Conservation (phyloP, 2,888 invertebrate genomes). For the Caenorhabditis sp. region DNA sequence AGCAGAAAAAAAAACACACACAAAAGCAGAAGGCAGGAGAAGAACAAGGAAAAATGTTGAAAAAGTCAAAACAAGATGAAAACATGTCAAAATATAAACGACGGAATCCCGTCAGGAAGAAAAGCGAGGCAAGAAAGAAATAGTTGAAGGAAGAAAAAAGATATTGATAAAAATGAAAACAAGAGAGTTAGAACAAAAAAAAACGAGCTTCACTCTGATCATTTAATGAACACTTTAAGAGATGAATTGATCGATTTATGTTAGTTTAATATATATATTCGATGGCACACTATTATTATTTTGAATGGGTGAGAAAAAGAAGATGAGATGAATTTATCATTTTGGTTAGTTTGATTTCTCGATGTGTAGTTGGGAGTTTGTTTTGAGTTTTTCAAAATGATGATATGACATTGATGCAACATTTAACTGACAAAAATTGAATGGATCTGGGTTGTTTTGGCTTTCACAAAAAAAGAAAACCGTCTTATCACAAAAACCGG, state of each 20-base stretch:
- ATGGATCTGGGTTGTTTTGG: no score
- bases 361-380: not conserved
- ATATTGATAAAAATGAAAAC: not conserved
- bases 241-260: not conserved
- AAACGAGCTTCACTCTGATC: not conserved
- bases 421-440: no score
- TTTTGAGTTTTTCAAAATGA: no score
- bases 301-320: not conserved
- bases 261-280: not conserved
- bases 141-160: not conserved
- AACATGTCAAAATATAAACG: not conserved
- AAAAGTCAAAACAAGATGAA: constrained; percentile 1
- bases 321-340: not conserved
- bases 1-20: not conserved
- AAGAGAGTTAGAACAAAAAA: not conserved
- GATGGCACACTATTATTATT: not conserved
- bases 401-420: no score
- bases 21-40: no score
- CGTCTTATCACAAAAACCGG: no score
- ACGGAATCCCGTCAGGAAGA: not conserved
- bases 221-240: not conserved
- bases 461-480: no score
- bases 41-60: not conserved
- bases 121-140: not conserved
- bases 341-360: not conserved